These are phyloP conservation scores for Ceyx cyanopectus DNA, from an alignment of 2,113 vertebrate species.

Conservation along the genomic window DNA sequence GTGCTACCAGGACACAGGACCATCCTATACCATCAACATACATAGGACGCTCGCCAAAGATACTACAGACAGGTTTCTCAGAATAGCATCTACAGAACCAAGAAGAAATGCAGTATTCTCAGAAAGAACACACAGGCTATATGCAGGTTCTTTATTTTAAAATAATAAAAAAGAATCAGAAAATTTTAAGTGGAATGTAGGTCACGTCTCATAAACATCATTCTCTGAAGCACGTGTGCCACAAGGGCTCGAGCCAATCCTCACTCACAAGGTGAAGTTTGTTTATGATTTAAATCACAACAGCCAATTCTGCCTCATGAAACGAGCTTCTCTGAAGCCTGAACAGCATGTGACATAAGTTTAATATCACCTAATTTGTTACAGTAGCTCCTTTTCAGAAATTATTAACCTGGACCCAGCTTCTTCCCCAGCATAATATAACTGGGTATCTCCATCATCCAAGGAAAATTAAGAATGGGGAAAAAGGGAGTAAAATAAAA, in stretches of 20 bases:
- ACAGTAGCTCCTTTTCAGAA: background rate
- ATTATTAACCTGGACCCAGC: background rate
- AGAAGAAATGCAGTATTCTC: background rate
- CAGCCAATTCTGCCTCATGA: background rate
- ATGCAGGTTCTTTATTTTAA: constrained; percentile 31
- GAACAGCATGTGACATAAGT: background rate
- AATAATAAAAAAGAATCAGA: background rate
- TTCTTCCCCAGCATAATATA: background rate
- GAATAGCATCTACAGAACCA: background rate
- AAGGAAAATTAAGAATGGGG: background rate
- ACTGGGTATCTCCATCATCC: background rate
- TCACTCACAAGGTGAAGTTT: background rate
- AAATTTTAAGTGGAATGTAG: background rate
- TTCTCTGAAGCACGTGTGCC: background rate
- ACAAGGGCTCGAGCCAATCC: background rate
- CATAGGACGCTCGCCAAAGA: background rate
- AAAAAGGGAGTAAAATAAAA: background rate
- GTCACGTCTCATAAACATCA: background rate
- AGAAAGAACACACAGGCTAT: background rate
- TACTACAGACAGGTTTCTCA: background rate
- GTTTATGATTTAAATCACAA: background rate
- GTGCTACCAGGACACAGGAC: background rate
- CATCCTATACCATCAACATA: background rate
- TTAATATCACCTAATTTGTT: background rate
- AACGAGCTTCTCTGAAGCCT: background rate